Evolutionary conservation across 2,888 invertebrate genomes (phyloP).

Genomic region (Biston betularia): DNA sequence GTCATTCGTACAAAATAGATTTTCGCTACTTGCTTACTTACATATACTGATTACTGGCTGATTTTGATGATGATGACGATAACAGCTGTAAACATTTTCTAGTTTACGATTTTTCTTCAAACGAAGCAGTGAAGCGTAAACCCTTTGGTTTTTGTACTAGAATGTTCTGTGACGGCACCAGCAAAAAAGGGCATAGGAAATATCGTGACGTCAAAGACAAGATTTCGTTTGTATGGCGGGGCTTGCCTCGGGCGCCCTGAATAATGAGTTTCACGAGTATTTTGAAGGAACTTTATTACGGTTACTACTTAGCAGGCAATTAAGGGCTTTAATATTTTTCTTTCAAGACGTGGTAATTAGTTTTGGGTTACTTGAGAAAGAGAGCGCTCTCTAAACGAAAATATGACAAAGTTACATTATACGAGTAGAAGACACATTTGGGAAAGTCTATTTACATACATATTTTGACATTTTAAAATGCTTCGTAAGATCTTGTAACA

Average conservation of each 20-base stretch:
- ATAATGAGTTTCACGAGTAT: slow-evolving; percentile 67
- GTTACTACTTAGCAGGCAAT: slow-evolving; percentile 63
- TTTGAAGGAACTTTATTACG: slow-evolving; percentile 63
- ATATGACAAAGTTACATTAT: not conserved
- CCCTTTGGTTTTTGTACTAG: slow-evolving; percentile 44
- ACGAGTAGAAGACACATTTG: no score
- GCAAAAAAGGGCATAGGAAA: slow-evolving; percentile 54
- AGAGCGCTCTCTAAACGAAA: slow-evolving; percentile 35
- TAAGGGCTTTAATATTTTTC: slow-evolving; percentile 61
- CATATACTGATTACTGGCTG: no score
- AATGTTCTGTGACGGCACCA: slow-evolving; percentile 43
- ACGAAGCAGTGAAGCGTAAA: slow-evolving; percentile 35
- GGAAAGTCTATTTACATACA: no score
- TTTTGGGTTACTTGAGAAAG: slow-evolving; percentile 40
- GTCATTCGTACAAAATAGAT: no score
- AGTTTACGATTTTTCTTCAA: slow-evolving; percentile 42
- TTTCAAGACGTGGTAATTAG: slow-evolving; percentile 56
- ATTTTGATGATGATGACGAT: not conserved
- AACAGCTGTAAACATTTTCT: slow-evolving; percentile 47
- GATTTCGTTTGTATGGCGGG: slow-evolving; percentile 48
- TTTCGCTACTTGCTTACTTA: no score
- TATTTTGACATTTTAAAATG: no score
- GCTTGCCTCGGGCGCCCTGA: slow-evolving; percentile 52
- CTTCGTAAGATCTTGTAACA: no score
- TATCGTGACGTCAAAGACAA: slow-evolving; percentile 53